phyloP scores from a whole-genome alignment of 2,888 invertebrate genomes.

The Rhagophthalmus giganteus region DNA sequence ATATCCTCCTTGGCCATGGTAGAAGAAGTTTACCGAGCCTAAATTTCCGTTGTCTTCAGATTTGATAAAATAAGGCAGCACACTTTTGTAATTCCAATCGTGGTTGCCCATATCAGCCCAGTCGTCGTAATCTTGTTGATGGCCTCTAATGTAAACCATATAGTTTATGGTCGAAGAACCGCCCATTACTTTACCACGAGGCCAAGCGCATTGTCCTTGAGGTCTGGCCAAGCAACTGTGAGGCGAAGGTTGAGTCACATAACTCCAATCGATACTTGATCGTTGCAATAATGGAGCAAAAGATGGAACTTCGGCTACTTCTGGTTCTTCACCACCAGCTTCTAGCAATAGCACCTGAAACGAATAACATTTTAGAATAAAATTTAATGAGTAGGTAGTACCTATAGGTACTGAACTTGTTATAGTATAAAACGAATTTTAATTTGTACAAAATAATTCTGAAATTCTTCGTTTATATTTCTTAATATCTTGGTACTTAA shows the following conservation, averaged over 20 bases:
- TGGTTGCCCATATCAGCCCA: conserved; percentile 66
- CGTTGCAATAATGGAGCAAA: conserved; percentile 63
- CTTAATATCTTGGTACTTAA: no score
- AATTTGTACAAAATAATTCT: no score
- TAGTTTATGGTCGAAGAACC: conserved; percentile 70
- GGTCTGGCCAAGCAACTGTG: conserved; percentile 63
- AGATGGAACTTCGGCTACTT: conserved; percentile 67
- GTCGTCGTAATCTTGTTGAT: conserved; percentile 64
- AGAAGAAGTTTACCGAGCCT: conserved; percentile 57
- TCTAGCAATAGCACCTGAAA: conserved; percentile 65
- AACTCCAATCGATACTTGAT: conserved; percentile 72
- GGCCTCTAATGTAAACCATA: conserved; percentile 67
- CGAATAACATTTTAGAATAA: no score
- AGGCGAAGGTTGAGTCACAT: conserved; percentile 67
- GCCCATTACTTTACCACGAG: conserved; percentile 67
- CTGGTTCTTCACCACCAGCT: conserved; percentile 69
- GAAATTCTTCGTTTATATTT: no score
- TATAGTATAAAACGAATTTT: no score
- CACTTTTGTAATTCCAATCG: conserved; percentile 67
- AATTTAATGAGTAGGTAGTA: no score
- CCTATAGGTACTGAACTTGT: no score
- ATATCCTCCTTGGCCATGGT: conserved; percentile 66
- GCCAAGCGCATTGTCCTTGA: conserved; percentile 64
- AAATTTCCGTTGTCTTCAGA: conserved; percentile 67
- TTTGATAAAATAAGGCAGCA: conserved; percentile 72